phyloP scores from a whole-genome alignment of 2,113 vertebrate species.

The Rhegmatorhina hoffmannsi region DNA sequence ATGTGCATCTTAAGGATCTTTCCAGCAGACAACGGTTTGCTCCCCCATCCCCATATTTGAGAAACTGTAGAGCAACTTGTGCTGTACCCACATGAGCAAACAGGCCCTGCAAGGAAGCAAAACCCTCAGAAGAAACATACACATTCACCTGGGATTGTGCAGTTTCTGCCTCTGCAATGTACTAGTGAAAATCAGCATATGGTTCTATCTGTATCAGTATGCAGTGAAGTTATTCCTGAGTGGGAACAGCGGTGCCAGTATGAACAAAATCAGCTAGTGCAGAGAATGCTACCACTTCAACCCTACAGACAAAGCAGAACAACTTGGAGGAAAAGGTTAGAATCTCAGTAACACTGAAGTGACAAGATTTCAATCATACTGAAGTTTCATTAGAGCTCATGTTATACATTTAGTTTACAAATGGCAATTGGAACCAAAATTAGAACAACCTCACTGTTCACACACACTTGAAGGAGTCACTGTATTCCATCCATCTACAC shows the following conservation, averaged over 20 bases:
- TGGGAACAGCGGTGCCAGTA: neutral
- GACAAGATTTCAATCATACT: neutral
- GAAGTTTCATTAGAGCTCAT: neutral
- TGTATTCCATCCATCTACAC: fast-evolving
- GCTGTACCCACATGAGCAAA: fast-evolving
- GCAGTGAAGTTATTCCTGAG: neutral
- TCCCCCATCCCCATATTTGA: neutral
- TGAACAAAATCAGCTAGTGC: fast-evolving
- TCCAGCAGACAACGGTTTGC: neutral
- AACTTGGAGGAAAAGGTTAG: neutral
- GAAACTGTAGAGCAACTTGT: neutral
- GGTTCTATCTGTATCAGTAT: neutral
- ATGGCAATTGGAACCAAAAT: neutral
- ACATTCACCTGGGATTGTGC: neutral
- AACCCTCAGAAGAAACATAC: neutral
- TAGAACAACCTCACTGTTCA: neutral
- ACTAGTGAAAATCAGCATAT: neutral
- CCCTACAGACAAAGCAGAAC: neutral
- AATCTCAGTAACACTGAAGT: neutral
- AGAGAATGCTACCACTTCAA: neutral
- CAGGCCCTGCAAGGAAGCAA: neutral
- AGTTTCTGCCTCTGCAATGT: neutral
- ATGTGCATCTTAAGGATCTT: fast-evolving
- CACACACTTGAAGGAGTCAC: neutral
- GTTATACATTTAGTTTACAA: neutral